Percentiles rank a stretch among this genome's conserved stretches.
phyloP scores from a whole-genome alignment of 2,113 vertebrate species.

The Ailurus styani region DNA sequence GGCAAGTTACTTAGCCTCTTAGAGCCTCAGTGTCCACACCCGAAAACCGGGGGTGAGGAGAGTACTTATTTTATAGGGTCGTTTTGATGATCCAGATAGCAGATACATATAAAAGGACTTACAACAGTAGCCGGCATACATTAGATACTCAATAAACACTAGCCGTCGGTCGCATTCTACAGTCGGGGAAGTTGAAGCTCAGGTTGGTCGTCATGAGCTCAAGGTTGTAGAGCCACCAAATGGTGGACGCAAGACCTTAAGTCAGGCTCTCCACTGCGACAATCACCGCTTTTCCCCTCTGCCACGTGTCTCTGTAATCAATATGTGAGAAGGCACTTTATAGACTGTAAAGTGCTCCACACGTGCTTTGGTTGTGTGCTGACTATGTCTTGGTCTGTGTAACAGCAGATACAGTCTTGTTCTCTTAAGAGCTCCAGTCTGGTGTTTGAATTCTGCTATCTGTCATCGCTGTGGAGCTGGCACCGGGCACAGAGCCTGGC shows the following conservation, averaged over 20 bases:
- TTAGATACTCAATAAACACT: background rate
- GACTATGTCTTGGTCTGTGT: background rate
- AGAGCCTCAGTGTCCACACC: background rate
- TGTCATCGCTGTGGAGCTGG: background rate
- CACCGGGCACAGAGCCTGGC: background rate
- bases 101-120: background rate
- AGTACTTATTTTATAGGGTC: background rate
- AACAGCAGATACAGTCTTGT: background rate
- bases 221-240: background rate
- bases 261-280: background rate
- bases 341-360: background rate
- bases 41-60: background rate
- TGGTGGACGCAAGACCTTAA: background rate
- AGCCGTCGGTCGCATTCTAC: accelerated
- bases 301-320: background rate
- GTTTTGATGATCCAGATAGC: background rate
- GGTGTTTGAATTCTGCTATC: background rate
- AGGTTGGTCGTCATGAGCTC: too few species aligned
- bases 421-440: background rate
- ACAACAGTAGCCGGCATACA: background rate
- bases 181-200: background rate
- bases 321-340: background rate
- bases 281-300: background rate
- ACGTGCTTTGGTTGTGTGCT: background rate
- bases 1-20: background rate